Base-by-base conservation (phyloP, 2,113 vertebrate genomes). In the Redunca redunca region DNA sequence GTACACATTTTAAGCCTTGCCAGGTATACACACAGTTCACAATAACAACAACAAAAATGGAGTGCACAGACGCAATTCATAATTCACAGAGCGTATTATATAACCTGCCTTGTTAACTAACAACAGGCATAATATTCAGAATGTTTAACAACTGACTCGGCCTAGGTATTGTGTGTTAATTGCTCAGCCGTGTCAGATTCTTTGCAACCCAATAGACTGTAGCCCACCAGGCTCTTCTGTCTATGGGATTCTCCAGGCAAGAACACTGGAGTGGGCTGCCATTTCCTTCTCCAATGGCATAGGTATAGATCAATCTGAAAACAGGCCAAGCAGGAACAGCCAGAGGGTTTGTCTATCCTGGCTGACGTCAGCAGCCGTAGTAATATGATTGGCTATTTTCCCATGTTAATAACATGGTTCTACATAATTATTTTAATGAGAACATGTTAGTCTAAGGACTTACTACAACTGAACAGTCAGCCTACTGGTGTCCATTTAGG, bases 311-410 rank as follows among this genome's bases (percentile, higher is more conserved):
- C 53, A 5, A 2, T 62, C 43, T 2, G 12, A 60, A 43, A 48
- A 28, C 14, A 46, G 0, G 2, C 25, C 25, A 10, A 19, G 2
- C 30, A 0, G 3, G 3, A 62, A 30, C 46, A 19, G 3, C 16
- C n/a, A 8, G 33, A 3, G 17, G n/a, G 50, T 16, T 4, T 30
- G 58, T 25, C 50, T 7, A 2, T 14, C 40, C 50, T 1, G 3
- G 50, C 71, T 13, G 52, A 8, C 0, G 2, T 5, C 48, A 13
- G 58, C 71, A n/a, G 11, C n/a, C 6, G 21, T 2, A 19, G 46
- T 7, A 2, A 16, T 2, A 1, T 1, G 1, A 12, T 4, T 19
- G 21, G 88, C 90, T 25, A 0, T 2, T 23, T 58, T 5, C 81
- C 91, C 55, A 25, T 3, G 30, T 10, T 36, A 57, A 71, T 80